Evolutionary conservation across 1,140 invertebrate genomes (phyloP), one percentile per base, ranked within the genome.

Genomic region (Dufourea novaeangliae): DNA sequence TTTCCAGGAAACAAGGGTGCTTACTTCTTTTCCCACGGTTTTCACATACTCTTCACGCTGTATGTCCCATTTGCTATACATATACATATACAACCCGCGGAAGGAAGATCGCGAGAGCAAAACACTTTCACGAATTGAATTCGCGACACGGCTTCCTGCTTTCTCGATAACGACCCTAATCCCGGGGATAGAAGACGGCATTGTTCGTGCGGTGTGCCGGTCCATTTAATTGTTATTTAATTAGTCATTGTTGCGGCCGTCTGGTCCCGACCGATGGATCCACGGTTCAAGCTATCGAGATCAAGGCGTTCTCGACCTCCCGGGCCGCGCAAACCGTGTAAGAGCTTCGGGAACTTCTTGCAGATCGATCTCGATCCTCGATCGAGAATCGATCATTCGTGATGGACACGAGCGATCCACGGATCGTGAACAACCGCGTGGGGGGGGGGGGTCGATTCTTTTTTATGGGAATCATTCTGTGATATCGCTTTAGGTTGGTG

Each of bases 321-420:
- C 25, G 25, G 22, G 37, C 20, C 2, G 32, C 44, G 44, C 27
- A 50, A 27, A 50, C 44, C 62, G n/a, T n/a, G n/a, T n/a, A n/a
- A n/a, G n/a, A n/a, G n/a, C 70, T 67, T 79, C 37, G 79, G n/a
- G n/a, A 22, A 12, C 2, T 17, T n/a, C 17, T 5, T 66, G 67
- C 27, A 67, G 73, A 85, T 83, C 84, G 75, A 83, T 85, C 85
- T 84, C 74, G 71, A 76, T 68, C 64, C 79, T n/a, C n/a, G 22
- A 69, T 62, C 79, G 80, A 77, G 77, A 82, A 85, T 84, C 85
- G 85, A 86, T 87, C 85, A 79, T 79, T 81, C 73, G 56, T 52
- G 77, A 50, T 57, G 74, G 59, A 22, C 34, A n/a, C n/a, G n/a
- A n/a, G n/a, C n/a, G n/a, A n/a, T n/a, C n/a, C n/a, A n/a, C n/a